Percentiles rank a stretch among this genome's conserved stretches.
These are phyloP conservation scores for Aspidapion aeneum DNA, from an alignment of 2,888 invertebrate genomes.

Conservation along the genomic window DNA sequence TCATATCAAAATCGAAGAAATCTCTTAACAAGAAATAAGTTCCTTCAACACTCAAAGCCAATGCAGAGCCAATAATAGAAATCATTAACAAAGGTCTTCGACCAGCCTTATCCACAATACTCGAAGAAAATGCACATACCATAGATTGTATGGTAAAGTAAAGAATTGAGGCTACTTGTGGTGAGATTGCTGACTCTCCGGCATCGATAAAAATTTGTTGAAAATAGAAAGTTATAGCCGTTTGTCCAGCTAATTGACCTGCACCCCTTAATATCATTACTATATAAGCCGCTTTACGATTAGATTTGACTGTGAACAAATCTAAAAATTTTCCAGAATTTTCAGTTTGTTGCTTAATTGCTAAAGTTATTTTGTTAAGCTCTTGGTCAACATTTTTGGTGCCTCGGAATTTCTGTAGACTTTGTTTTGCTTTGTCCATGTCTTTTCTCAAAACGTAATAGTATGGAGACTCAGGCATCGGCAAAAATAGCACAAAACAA, in stretches of 20 bases:
- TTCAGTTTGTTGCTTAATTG: constrained; percentile 45
- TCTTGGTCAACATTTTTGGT: constrained; percentile 49
- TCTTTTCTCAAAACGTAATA: constrained; percentile 46
- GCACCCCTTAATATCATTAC: constrained; percentile 31
- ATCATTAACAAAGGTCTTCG: constrained; percentile 52
- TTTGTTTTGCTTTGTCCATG: constrained; percentile 48
- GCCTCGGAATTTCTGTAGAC: constrained; percentile 51
- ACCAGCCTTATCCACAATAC: constrained; percentile 56
- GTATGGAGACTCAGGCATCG: constrained; percentile 59
- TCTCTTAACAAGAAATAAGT: constrained; percentile 49
- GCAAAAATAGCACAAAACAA: constrained; percentile 48
- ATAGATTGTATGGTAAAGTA: constrained; percentile 54
- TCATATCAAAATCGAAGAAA: constrained; percentile 39
- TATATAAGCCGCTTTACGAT: constrained; percentile 58
- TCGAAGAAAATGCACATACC: constrained; percentile 53
- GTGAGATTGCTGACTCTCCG: constrained; percentile 45
- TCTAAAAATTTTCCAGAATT: constrained; percentile 55
- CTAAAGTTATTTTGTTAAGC: constrained; percentile 34
- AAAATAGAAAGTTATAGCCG: constrained; percentile 59
- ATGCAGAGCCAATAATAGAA: constrained; percentile 48
- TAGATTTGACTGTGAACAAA: constrained; percentile 53
- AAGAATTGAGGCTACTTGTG: constrained; percentile 38
- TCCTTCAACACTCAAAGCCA: constrained; percentile 46
- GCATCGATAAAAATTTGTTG: constrained; percentile 50
- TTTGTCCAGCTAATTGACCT: constrained; percentile 57